Conservation (phyloP, 1,140 invertebrate genomes). For the Schlechtendalia chinensis region DNA sequence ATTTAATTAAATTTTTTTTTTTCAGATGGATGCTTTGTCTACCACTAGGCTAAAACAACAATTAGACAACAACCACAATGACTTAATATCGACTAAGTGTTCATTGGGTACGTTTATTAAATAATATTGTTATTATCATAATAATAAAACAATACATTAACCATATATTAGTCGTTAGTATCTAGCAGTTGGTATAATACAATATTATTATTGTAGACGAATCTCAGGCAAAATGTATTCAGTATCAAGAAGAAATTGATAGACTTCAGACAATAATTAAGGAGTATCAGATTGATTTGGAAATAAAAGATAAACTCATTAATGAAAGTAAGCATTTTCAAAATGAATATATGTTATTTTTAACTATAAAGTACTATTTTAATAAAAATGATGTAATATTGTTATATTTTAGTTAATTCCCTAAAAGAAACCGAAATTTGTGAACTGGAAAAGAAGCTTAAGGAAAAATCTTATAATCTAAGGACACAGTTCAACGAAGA, state of each 20-base stretch:
- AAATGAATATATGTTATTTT: neutral
- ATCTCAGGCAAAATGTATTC: slow-evolving; percentile 16
- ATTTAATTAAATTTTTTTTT: slow-evolving; percentile 54
- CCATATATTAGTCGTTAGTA: too few relatives aligned
- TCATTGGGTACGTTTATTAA: slow-evolving; percentile 58
- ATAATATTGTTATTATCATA: too few relatives aligned
- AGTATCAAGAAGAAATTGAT: slow-evolving; percentile 30
- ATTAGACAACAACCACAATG: slow-evolving; percentile 58
- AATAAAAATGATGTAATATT: neutral
- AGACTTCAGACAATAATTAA: slow-evolving; percentile 2
- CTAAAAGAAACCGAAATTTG: slow-evolving; percentile 23
- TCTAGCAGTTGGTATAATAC: too few relatives aligned
- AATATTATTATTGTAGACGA: neutral
- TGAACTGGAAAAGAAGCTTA: neutral
- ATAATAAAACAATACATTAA: too few relatives aligned
- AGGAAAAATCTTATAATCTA: slow-evolving; percentile 44
- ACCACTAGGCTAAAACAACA: slow-evolving; percentile 61
- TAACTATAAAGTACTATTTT: neutral
- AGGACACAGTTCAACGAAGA: slow-evolving; percentile 50
- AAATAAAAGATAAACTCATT: slow-evolving; percentile 22
- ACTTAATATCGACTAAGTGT: slow-evolving; percentile 58
- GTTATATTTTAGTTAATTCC: slow-evolving; percentile 24
- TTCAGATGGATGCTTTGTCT: slow-evolving; percentile 64
- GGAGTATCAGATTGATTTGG: neutral
- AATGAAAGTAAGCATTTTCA: slow-evolving; percentile 2